Evolutionary conservation across 2,113 vertebrate genomes (phyloP), one percentile per base, ranked within the genome.

Genomic region (Malurus cyaneus): DNA sequence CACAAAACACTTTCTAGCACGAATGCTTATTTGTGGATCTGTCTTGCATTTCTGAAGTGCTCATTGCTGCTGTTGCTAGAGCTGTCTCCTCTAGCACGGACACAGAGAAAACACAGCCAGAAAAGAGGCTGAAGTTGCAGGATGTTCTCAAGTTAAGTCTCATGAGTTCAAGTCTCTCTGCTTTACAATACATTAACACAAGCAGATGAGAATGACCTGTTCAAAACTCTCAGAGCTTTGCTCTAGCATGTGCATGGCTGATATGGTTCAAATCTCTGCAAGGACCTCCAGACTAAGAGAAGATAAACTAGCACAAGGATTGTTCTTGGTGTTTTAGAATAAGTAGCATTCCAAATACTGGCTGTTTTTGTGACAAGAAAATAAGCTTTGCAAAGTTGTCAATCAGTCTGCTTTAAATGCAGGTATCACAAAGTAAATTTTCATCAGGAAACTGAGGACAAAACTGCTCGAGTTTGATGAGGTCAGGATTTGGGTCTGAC

Each of bases 201-300:
- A 28, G 34, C 14, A 77, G 36, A 8, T 0, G 7, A 78, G 53
- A 59, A n/a, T 4, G 9, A 60, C 0, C 0, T n/a, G 29, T 54
- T 46, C 28, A 80, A 53, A 93, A 57, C 8, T 20, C 50, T 92
- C 82, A 46, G 41, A 73, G 11, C 20, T 83, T 47, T 71, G 9
- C 32, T 42, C 14, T 5, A 17, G 39, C 34, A 50, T 62, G 5
- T 28, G 17, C 4, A 0, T 69, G 14, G 18, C 42, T 28, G 1
- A 25, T 41, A 44, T 70, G 26, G 8, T n/a, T 88, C 24, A 36
- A 3, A 39, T 18, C 12, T 7, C 47, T 29, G 8, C 4, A 1
- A 89, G 46, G 56, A 36, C 5, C 16, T 67, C 19, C 14, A 42
- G n/a, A 50, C 8, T 60, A 25, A 74, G 71, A 94, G 42, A 49